Evolutionary conservation across 2,888 invertebrate species (phyloP), one percentile per base, ranked within the genome.

Genomic region (Heterodera filipjevi): DNA sequence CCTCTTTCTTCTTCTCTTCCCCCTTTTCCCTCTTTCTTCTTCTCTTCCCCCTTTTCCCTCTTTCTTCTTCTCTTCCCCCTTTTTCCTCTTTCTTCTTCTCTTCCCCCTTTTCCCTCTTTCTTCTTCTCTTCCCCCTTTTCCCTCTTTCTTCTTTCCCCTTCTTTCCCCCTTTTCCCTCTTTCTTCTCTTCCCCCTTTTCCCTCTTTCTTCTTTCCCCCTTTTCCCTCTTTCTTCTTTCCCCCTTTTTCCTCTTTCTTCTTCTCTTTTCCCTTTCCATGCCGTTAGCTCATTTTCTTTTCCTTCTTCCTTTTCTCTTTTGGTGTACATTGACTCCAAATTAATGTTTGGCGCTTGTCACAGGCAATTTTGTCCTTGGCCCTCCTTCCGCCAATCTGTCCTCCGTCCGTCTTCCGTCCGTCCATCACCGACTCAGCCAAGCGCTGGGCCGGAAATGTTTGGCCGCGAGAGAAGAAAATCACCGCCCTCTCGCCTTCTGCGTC

Each of bases 271-370:
- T 12, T 39, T 39, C 1, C 1, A 10, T 39, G 6, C 39, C 39
- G 6, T 39, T 39, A 12, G 6, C 6, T 39, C 6, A 39, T 39
- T 39, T 39, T 39, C 39, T 39, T 39, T 39, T 39, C 12, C 39
- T 39, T 19, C 49, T 8, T 8, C 59, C 59, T 22, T 59, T 8
- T 59, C 59, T 59, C 59, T 59, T 5, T 27, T 59, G 22, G n/a
- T 27, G 2, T 59, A n/a, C 27, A 27, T 33, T 12, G 16, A 68
- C 6, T 35, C 68, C 68, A 68, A 68, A 68, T 68, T 68, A 68
- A 33, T 68, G 33, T 33, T 33, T 68, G 68, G 33, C 68, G 68
- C 68, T 33, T 68, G 68, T 68, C 68, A 35, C 68, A 33, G 68
- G 6, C 68, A 68, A 68, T 68, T 68, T 68, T 68, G 39, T 39